A percentile compares a stretch with the other conserved stretches of the same genome.
Conservation (phyloP, 2,888 invertebrate species). For the Syrista parreyssii region DNA sequence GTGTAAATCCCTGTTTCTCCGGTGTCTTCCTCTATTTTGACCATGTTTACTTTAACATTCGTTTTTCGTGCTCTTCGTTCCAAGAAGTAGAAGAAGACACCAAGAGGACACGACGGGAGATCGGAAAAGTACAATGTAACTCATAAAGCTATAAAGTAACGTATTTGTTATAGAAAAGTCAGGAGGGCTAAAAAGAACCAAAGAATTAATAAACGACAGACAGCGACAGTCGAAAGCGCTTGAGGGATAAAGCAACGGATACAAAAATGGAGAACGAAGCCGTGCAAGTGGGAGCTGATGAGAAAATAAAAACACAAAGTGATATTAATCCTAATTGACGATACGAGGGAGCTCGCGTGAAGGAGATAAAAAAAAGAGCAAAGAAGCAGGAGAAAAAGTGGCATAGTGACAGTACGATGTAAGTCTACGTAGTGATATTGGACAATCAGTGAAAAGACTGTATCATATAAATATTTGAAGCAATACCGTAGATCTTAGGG, state of each 20-base stretch:
- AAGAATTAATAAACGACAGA: neutral
- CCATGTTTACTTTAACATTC: neutral
- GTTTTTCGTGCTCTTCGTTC: neutral
- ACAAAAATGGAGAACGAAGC: neutral
- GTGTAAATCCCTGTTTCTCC: neutral
- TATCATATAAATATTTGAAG: slow-evolving; percentile 63
- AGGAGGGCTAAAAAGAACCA: neutral
- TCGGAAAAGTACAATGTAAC: slow-evolving; percentile 61
- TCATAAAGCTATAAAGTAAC: slow-evolving; percentile 51
- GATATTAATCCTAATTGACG: slow-evolving; percentile 64
- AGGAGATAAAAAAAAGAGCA: slow-evolving; percentile 18
- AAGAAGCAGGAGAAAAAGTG: slow-evolving; percentile 10
- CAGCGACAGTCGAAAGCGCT: neutral
- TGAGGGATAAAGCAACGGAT: neutral
- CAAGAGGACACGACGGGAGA: neutral
- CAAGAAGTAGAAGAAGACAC: neutral
- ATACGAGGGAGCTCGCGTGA: slow-evolving; percentile 10
- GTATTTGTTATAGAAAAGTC: slow-evolving; percentile 46
- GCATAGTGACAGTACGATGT: neutral
- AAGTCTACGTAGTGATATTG: slow-evolving; percentile 61
- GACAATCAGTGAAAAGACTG: slow-evolving; percentile 67
- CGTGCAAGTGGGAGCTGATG: neutral
- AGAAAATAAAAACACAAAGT: slow-evolving; percentile 49
- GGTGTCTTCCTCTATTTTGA: neutral
- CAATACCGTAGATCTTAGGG: slow-evolving; percentile 58